phyloP scores from a whole-genome alignment of 2,113 vertebrate species.

The Campylomormyrus numenius region DNA sequence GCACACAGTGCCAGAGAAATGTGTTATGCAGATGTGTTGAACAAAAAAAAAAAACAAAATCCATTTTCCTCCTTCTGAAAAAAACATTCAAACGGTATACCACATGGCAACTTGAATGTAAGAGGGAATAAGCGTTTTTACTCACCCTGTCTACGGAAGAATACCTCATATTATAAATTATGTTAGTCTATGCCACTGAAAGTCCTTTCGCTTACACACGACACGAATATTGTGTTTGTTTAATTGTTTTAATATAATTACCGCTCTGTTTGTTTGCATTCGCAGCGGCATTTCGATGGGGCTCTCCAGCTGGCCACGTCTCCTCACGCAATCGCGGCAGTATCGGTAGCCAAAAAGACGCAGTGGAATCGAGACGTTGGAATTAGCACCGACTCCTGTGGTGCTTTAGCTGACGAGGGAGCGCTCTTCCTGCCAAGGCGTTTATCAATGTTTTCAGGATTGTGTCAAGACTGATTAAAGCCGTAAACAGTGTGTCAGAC shows the following conservation, averaged over 20 bases:
- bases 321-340: slow-evolving; percentile 20
- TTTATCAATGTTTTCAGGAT: not conserved
- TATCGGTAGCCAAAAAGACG: slow-evolving; percentile 42
- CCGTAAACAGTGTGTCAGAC: not conserved
- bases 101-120: not conserved
- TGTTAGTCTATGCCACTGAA: slow-evolving; percentile 31
- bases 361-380: slow-evolving; percentile 25
- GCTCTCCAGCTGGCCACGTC: slow-evolving; percentile 38
- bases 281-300: slow-evolving; percentile 33
- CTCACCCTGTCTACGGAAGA: not conserved
- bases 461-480: not conserved
- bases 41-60: not conserved
- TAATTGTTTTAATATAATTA: slow-evolving; percentile 9
- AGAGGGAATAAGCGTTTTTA: not conserved
- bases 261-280: slow-evolving; percentile 28
- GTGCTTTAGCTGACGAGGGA: not conserved
- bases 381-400: slow-evolving; percentile 8
- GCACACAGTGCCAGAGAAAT: slow-evolving; percentile 50
- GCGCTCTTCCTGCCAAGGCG: not conserved
- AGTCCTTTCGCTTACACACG: slow-evolving; percentile 22
- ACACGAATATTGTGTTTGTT: slow-evolving; percentile 39
- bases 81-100: not conserved
- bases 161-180: slow-evolving; percentile 38
- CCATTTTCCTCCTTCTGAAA: slow-evolving; percentile 1
- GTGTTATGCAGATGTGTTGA: slow-evolving; percentile 62